Conservation (phyloP, 2,888 invertebrate species). For the Antheraea assamensis region DNA sequence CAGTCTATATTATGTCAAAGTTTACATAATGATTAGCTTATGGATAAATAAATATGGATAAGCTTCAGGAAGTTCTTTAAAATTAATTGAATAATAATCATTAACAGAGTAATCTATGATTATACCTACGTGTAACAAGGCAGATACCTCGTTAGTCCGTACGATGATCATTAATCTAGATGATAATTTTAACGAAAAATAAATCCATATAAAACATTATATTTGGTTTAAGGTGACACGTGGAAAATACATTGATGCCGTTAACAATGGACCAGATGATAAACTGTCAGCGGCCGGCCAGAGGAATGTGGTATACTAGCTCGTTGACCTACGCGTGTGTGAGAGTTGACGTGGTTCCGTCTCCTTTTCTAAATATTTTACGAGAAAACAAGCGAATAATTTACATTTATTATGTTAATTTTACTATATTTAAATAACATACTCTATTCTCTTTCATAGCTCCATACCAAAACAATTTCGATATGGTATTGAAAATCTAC, state of each 20-base stretch:
- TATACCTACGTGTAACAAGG: neutral
- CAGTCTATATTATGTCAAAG: too few species aligned
- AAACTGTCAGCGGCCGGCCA: neutral
- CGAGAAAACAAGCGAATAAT: neutral
- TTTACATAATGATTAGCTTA: too few species aligned
- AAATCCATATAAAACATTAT: too few species aligned
- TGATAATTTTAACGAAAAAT: neutral
- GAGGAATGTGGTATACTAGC: slow-evolving; percentile 5
- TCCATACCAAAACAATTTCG: neutral
- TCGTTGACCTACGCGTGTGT: neutral
- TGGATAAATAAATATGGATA: too few species aligned
- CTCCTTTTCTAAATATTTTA: slow-evolving; percentile 9
- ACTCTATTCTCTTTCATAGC: neutral
- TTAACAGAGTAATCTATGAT: too few species aligned
- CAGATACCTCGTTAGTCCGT: neutral
- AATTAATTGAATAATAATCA: too few species aligned
- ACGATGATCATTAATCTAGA: neutral
- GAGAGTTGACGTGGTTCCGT: neutral
- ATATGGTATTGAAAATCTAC: neutral
- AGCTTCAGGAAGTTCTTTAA: too few species aligned
- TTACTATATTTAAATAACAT: neutral
- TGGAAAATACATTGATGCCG: neutral
- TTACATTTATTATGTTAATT: neutral
- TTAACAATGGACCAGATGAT: neutral
- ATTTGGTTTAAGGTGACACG: neutral